These are phyloP conservation scores for Hemibagrus guttatus DNA, from an alignment of 2,797 vertebrate genomes.

Conservation along the genomic window DNA sequence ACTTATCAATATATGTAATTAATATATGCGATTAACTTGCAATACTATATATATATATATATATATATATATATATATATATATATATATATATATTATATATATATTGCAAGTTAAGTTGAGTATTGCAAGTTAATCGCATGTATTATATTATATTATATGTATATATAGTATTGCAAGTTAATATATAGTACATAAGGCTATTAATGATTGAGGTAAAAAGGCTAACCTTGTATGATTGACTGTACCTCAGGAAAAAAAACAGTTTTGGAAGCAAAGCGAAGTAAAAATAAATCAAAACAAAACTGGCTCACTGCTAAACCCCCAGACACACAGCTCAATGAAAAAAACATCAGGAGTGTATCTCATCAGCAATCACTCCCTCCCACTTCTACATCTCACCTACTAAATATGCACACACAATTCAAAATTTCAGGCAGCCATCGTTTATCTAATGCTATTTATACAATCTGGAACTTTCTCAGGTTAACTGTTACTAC, in stretches of 20 bases:
- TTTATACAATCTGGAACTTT: slow-evolving; percentile 32
- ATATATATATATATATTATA: too few relatives aligned
- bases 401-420: not conserved
- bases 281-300: slow-evolving; percentile 13
- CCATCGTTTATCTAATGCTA: not conserved
- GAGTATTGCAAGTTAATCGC: too few relatives aligned
- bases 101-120: too few relatives aligned
- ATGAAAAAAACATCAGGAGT: not conserved
- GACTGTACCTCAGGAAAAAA: not conserved
- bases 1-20: too few relatives aligned
- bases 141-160: too few relatives aligned
- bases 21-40: too few relatives aligned
- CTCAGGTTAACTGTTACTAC: slow-evolving; percentile 80
- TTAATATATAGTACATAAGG: too few relatives aligned
- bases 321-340: not conserved
- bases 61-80: too few relatives aligned
- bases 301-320: not conserved
- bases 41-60: too few relatives aligned
- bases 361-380: not conserved
- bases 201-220: not conserved
- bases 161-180: too few relatives aligned
- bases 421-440: not conserved
- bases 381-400: not conserved
- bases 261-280: not conserved
- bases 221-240: too few relatives aligned